Evolutionary conservation across 2,113 vertebrate genomes (phyloP).

Genomic region (Nanorana parkeri): DNA sequence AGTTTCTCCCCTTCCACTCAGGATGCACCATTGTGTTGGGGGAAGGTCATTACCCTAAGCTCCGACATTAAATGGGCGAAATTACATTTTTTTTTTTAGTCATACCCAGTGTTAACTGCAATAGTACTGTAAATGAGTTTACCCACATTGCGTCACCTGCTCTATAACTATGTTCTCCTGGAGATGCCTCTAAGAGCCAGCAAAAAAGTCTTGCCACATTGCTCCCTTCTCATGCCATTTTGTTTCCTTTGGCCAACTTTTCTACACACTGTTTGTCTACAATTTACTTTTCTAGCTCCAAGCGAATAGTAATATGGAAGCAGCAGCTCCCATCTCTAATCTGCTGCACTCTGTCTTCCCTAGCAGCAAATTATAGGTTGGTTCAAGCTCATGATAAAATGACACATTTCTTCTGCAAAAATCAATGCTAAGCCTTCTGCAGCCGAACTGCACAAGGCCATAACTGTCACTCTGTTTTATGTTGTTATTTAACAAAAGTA

Average conservation of each 20-base stretch:
- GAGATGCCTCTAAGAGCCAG: not conserved
- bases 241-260: not conserved
- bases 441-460: conserved; percentile 41
- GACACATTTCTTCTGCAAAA: conserved; percentile 51
- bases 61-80: too few relatives aligned
- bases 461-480: conserved; percentile 54
- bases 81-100: too few relatives aligned
- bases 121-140: too few relatives aligned
- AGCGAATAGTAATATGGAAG: conserved; percentile 43
- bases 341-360: conserved; percentile 33
- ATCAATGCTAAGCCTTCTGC: conserved; percentile 56
- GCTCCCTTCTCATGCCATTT: not conserved
- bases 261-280: not conserved
- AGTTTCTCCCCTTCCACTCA: too few relatives aligned
- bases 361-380: conserved; percentile 54
- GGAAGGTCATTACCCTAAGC: too few relatives aligned
- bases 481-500: conserved; percentile 56
- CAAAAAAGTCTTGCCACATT: not conserved
- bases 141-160: too few relatives aligned
- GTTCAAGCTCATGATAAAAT: conserved; percentile 54
- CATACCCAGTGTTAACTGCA: too few relatives aligned
- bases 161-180: not conserved
- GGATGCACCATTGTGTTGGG: too few relatives aligned
- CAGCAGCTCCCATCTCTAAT: conserved; percentile 17
- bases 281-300: conserved; percentile 42